Percentiles rank a stretch among this genome's conserved stretches.
phyloP scores from a whole-genome alignment of 2,888 invertebrate genomes.

The Lamellibrachia satsuma region DNA sequence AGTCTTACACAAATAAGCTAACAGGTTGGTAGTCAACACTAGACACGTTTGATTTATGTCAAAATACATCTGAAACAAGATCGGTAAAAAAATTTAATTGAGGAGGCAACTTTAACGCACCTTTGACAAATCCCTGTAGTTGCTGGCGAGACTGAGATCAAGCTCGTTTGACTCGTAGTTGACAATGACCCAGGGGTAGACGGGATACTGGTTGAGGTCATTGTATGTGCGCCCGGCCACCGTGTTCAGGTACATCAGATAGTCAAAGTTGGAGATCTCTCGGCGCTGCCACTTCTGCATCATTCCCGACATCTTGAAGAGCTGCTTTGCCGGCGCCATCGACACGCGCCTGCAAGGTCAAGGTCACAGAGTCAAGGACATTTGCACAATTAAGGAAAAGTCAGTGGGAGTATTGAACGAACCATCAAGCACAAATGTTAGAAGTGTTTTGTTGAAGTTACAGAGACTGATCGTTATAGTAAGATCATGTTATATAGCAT shows the following conservation, averaged over 20 bases:
- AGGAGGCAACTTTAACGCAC: conserved; percentile 39
- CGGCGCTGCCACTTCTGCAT: conserved; percentile 99
- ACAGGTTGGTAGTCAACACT: too few relatives aligned
- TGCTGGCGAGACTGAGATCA: conserved; percentile 94
- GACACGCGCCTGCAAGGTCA: conserved; percentile 80
- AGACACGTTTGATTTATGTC: too few relatives aligned
- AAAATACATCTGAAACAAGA: too few relatives aligned
- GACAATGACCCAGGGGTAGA: conserved; percentile 99
- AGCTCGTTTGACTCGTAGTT: conserved; percentile 96
- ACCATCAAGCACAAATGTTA: too few relatives aligned
- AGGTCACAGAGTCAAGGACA: neutral
- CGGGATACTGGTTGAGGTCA: conserved; percentile 98
- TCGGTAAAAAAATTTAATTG: too few relatives aligned
- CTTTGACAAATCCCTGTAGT: conserved; percentile 92
- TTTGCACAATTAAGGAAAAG: neutral
- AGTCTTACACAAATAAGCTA: too few relatives aligned
- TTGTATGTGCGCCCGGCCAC: conserved; percentile 99
- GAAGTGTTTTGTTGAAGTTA: too few relatives aligned
- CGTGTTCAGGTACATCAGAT: conserved; percentile 99
- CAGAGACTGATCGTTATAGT: too few relatives aligned
- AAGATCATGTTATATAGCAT: too few relatives aligned
- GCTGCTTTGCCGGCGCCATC: conserved; percentile 97
- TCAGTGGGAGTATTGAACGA: too few relatives aligned
- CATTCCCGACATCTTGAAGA: conserved; percentile 99
- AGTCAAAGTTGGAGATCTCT: conserved; percentile 99